phyloP scores from a whole-genome alignment of 2,113 vertebrate genomes.

The Desmodus rotundus region DNA sequence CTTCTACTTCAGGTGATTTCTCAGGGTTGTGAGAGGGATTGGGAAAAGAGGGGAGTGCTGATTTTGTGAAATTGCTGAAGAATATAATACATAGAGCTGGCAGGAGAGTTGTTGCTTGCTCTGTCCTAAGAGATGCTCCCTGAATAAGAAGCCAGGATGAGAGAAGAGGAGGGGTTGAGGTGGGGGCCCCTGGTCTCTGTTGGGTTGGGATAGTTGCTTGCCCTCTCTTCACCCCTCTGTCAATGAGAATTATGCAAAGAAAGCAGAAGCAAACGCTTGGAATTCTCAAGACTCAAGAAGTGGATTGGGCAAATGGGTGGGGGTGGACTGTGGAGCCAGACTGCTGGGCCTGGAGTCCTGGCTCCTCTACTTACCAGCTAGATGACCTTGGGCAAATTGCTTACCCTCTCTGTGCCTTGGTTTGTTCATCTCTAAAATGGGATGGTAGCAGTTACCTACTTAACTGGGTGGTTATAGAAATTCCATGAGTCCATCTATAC shows the following conservation, averaged over 20 bases:
- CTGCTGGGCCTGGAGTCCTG: not conserved
- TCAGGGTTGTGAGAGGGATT: not conserved
- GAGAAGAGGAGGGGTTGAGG: too few relatives aligned
- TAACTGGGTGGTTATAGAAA: not conserved
- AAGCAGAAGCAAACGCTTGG: not conserved
- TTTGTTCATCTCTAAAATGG: not conserved
- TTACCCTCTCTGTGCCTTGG: conserved; percentile 11
- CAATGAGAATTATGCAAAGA: not conserved
- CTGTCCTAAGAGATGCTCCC: not conserved
- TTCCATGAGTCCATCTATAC: not conserved
- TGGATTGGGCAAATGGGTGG: not conserved
- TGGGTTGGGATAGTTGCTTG: not conserved
- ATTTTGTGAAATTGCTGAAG: not conserved
- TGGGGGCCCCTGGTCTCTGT: fast-evolving
- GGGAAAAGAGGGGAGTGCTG: not conserved
- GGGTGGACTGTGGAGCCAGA: not conserved
- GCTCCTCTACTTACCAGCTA: not conserved
- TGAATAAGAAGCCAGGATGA: not conserved
- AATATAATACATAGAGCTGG: not conserved
- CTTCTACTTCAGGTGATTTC: not conserved
- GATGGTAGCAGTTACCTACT: not conserved
- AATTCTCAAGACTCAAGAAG: not conserved
- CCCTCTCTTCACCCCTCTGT: not conserved
- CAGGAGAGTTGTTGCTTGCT: not conserved
- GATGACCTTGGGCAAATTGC: not conserved